Percentiles rank a stretch among this genome's conserved stretches.
These are phyloP conservation scores for Eupithecia subfuscata DNA, from an alignment of 2,888 invertebrate genomes.

Conservation along the genomic window DNA sequence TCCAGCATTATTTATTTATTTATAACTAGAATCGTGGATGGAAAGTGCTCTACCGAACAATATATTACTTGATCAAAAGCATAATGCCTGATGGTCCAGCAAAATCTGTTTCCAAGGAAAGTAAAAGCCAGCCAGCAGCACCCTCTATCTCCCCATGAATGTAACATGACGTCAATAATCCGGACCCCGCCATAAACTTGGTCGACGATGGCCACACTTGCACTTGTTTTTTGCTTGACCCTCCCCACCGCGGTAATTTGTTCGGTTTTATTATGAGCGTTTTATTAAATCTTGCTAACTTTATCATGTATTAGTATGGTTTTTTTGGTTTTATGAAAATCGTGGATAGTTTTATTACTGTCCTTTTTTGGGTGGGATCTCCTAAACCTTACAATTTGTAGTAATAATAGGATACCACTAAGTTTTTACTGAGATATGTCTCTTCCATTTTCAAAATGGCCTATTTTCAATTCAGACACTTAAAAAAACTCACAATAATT, in stretches of 20 bases:
- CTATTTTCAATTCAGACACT: background rate
- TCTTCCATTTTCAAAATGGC: background rate
- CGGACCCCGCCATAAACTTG: constrained; percentile 71
- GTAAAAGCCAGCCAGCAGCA: background rate
- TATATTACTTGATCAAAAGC: too few species aligned
- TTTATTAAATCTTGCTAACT: constrained; percentile 33
- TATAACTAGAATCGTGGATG: too few species aligned
- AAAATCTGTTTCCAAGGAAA: background rate
- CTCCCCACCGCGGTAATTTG: constrained; percentile 54
- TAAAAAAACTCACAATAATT: background rate
- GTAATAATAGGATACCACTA: background rate
- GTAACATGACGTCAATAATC: constrained; percentile 81
- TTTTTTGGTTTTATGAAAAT: background rate
- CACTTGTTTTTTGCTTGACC: constrained; percentile 75
- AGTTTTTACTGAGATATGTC: background rate
- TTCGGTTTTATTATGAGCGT: constrained; percentile 41
- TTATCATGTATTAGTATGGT: background rate
- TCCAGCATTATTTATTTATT: too few species aligned
- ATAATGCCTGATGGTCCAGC: too few species aligned
- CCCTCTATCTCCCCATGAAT: constrained; percentile 66
- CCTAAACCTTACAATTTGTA: background rate
- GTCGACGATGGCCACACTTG: constrained; percentile 67
- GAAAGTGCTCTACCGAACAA: too few species aligned
- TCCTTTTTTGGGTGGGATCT: background rate
- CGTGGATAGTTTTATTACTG: background rate